phyloP scores from a whole-genome alignment of 2,797 vertebrate genomes.

The Platyrinchus mystaceus region DNA sequence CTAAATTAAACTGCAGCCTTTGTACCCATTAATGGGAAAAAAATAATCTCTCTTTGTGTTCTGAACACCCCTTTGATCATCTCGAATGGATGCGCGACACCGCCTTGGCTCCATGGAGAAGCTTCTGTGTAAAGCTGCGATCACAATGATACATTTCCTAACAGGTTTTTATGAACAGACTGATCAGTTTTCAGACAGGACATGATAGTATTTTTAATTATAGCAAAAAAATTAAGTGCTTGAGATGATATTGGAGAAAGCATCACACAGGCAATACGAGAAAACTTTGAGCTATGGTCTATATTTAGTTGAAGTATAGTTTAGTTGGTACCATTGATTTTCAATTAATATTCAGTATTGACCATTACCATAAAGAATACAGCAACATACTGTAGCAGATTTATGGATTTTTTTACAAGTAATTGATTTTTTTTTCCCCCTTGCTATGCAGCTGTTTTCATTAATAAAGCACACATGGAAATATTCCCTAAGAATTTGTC shows the following conservation, averaged over 20 bases:
- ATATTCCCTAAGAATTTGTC: not conserved
- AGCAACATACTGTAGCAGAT: not conserved
- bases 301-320: not conserved
- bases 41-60: not conserved
- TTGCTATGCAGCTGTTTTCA: not conserved
- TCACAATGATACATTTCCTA: not conserved
- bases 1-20: conserved; percentile 2
- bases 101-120: not conserved
- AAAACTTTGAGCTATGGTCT: not conserved
- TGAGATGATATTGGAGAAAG: not conserved
- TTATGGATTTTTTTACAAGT: not conserved
- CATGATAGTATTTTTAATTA: conserved; percentile 6
- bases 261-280: not conserved
- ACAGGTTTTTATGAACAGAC: not conserved
- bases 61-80: not conserved
- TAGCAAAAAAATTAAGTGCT: conserved; percentile 31
- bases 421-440: not conserved
- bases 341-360: conserved; percentile 37
- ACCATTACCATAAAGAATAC: not conserved
- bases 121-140: not conserved
- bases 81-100: not conserved
- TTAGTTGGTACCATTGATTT: conserved; percentile 19
- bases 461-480: not conserved
- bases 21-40: not conserved
- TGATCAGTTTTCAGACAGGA: not conserved